Conservation (phyloP, 2,888 invertebrate species). For the Tortricodes alternella region DNA sequence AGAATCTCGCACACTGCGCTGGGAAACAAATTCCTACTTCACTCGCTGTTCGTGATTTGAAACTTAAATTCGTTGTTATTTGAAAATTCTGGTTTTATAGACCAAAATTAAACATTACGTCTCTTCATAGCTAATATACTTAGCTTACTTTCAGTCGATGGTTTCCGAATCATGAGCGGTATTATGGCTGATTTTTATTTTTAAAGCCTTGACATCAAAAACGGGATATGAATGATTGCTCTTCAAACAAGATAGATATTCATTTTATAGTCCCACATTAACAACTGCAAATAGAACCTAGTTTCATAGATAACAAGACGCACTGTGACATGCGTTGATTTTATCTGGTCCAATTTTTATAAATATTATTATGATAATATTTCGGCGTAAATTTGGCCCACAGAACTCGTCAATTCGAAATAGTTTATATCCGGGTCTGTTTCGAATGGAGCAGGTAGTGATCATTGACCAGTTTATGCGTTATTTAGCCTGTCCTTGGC, state of each 20-base stretch:
- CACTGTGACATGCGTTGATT: background rate
- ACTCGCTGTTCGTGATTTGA: constrained; percentile 50
- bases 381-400: background rate
- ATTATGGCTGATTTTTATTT: background rate
- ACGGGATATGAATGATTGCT: background rate
- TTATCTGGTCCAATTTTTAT: background rate
- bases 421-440: constrained; percentile 40
- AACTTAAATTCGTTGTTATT: constrained; percentile 51
- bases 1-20: constrained; percentile 46
- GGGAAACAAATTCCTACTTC: constrained; percentile 51
- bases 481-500: constrained; percentile 57
- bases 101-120: background rate
- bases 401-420: constrained; percentile 1
- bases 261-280: constrained; percentile 8
- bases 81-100: constrained; percentile 38
- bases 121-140: background rate
- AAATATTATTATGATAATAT: background rate
- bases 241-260: constrained; percentile 16
- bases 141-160: too few species aligned
- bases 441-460: constrained; percentile 44
- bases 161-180: background rate
- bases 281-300: constrained; percentile 20
- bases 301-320: constrained; percentile 15
- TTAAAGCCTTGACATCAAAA: constrained; percentile 17
- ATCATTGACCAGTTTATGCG: constrained; percentile 46